Evolutionary conservation across 2,888 invertebrate genomes (phyloP), one percentile per base, ranked within the genome.

Genomic region (Ectobius pallidus): DNA sequence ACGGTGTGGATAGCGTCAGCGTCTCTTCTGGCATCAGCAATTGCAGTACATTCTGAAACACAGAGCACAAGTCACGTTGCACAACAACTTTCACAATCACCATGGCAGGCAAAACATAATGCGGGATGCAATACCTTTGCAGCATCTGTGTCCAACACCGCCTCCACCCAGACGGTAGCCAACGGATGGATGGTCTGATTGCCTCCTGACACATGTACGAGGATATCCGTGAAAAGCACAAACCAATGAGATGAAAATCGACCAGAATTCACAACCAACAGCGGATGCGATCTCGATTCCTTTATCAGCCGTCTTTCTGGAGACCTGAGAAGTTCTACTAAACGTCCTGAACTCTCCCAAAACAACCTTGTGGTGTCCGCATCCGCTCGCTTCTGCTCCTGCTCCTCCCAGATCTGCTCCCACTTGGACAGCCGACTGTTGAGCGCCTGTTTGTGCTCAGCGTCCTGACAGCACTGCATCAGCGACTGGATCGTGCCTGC

Each of bases 191-290:
- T 82, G 72, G 86, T 87, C 69, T 90, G 87, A 1, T 89, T 87
- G 30, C 90, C 89, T 44, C 91, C 91, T 78, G 87, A 87, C 30
- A 91, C 85, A 79, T 95, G 94, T 71, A 94, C 88, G 75, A 96
- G 90, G 71, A 91, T 85, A 82, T 96, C 95, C 71, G 91, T 93
- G 79, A 96, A 89, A 67, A 96, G 84, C 77, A 95, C 88, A 79
- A 96, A 94, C 86, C 91, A 91, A 79, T 93, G 92, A 0, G 90
- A 89, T 3, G 91, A 90, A 81, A 95, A 92, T 75, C 92, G 86
- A 25, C 92, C 89, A 32, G 90, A 89, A 79, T 91, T 90, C 3
- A 88, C 85, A 74, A 94, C 83, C 76, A 88, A 88, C 2, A 96
- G 82, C 0, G 91, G 90, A 76, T 90, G 86, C 7, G 89, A 85